Evolutionary conservation across 2,888 invertebrate species (phyloP).

Genomic region (Mythimna ferrago): DNA sequence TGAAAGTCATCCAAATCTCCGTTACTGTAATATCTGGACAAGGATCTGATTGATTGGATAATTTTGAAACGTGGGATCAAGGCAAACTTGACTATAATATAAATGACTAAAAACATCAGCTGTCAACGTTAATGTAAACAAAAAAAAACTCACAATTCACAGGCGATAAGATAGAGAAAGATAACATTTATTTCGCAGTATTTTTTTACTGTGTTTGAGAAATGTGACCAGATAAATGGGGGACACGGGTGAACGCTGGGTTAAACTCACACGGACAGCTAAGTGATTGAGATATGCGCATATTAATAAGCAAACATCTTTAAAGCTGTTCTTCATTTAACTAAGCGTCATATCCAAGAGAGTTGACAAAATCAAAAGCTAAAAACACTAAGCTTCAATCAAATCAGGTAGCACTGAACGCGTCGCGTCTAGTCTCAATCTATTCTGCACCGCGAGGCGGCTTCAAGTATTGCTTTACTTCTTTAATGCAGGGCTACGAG

Average conservation of each 20-base stretch:
- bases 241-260: slow-evolving; percentile 58
- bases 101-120: slow-evolving; percentile 46
- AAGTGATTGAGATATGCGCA: slow-evolving; percentile 40
- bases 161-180: slow-evolving; percentile 68
- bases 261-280: slow-evolving; percentile 48
- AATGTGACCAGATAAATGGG: slow-evolving; percentile 63
- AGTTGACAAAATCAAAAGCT: neutral
- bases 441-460: no score
- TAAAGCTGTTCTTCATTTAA: slow-evolving; percentile 25
- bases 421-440: no score
- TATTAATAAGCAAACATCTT: slow-evolving; percentile 38
- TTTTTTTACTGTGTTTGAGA: slow-evolving; percentile 61
- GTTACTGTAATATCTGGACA: slow-evolving; percentile 20
- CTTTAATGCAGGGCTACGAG: neutral
- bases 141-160: slow-evolving; percentile 52
- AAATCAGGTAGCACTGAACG: no score
- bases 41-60: slow-evolving; percentile 39
- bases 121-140: slow-evolving; percentile 52
- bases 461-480: neutral
- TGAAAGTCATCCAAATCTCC: slow-evolving; percentile 20
- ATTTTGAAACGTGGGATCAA: slow-evolving; percentile 35
- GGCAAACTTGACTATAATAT: slow-evolving; percentile 34
- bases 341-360: neutral
- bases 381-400: neutral
- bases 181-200: slow-evolving; percentile 71